Evolutionary conservation across 2,113 vertebrate species (phyloP), one percentile per base, ranked within the genome.

Genomic region (Sinocyclocheilus anophthalmus): DNA sequence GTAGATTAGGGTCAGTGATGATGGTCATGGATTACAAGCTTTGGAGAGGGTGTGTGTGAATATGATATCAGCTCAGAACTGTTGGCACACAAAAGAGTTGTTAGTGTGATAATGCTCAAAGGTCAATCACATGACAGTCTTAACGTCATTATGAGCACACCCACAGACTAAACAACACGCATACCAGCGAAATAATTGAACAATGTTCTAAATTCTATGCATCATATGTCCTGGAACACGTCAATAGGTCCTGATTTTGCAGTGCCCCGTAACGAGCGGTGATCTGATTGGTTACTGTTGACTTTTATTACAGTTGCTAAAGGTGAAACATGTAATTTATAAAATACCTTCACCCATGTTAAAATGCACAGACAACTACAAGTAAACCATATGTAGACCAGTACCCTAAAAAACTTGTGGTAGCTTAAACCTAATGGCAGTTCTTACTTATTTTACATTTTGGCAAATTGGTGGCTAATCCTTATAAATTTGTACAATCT

Each of bases 1-100:
- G 33, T 39, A 72, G 88, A 87, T 87, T 72, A 76, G 59, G 59
- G 86, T 55, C 81, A 83, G 13, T 30, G 16, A 70, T 67, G 81
- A 84, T 14, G n/a, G 69, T 39, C 22, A 33, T 53, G 75, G 77
- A 75, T 84, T 86, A 84, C 48, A 81, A 20, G 42, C 37, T 33
- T 65, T 42, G 7, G 26, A 26, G 76, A 72, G 55, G 57, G 67
- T 61, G 55, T 81, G 67, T 22, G 24, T 37, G 20, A 13, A 48
- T 57, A 48, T 37, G 33, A 84, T 83, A 78, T 69, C 37, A 45
- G 37, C 50, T 84, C 39, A 45, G 75, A 59, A 76, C 75, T 72
- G 50, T 50, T 37, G 76, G 39, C 57, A 24, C 65, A 83, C 59
- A 61, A 76, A 26, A 50, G 24, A 78, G 50, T 37, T 78, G 83